Percentiles rank a stretch among this genome's conserved stretches.
These are phyloP conservation scores for Craniophora ligustri DNA, from an alignment of 2,888 invertebrate species.

Conservation along the genomic window DNA sequence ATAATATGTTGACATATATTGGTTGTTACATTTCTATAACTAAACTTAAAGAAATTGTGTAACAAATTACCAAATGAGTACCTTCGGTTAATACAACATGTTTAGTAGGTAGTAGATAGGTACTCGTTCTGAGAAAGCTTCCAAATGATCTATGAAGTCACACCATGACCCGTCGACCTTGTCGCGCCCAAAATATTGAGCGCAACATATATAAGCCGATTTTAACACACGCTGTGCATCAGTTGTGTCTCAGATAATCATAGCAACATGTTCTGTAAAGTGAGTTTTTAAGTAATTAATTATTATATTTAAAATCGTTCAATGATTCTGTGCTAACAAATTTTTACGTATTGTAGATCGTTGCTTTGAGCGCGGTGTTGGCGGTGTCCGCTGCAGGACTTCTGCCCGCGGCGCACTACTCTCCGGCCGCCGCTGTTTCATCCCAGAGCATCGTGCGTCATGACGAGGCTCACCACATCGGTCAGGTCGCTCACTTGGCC, in stretches of 20 bases:
- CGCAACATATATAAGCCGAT: slow-evolving; percentile 72
- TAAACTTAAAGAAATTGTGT: slow-evolving; percentile 40
- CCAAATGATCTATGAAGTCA: slow-evolving; percentile 52
- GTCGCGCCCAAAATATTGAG: slow-evolving; percentile 71
- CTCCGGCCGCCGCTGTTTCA: slow-evolving; percentile 74
- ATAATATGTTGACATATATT: too few relatives aligned
- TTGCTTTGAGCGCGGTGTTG: slow-evolving; percentile 73
- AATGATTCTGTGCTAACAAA: slow-evolving; percentile 2
- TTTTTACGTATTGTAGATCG: slow-evolving; percentile 61
- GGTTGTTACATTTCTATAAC: slow-evolving; percentile 29
- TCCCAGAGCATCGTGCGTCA: slow-evolving; percentile 82
- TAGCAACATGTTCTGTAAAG: slow-evolving; percentile 80
- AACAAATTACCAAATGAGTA: slow-evolving; percentile 41
- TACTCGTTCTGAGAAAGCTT: slow-evolving; percentile 48
- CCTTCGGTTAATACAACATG: slow-evolving; percentile 36
- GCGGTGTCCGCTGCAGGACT: slow-evolving; percentile 77
- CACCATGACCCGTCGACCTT: slow-evolving; percentile 79
- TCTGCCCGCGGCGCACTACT: slow-evolving; percentile 76
- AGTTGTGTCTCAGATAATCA: slow-evolving; percentile 67
- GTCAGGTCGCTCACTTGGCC: slow-evolving; percentile 55
- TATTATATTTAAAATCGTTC: not conserved
- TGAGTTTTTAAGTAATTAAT: slow-evolving; percentile 60
- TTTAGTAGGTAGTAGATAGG: slow-evolving; percentile 35
- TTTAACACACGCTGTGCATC: slow-evolving; percentile 65
- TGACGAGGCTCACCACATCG: slow-evolving; percentile 62